phyloP scores from a whole-genome alignment of 2,113 vertebrate genomes.

The Otis tarda region DNA sequence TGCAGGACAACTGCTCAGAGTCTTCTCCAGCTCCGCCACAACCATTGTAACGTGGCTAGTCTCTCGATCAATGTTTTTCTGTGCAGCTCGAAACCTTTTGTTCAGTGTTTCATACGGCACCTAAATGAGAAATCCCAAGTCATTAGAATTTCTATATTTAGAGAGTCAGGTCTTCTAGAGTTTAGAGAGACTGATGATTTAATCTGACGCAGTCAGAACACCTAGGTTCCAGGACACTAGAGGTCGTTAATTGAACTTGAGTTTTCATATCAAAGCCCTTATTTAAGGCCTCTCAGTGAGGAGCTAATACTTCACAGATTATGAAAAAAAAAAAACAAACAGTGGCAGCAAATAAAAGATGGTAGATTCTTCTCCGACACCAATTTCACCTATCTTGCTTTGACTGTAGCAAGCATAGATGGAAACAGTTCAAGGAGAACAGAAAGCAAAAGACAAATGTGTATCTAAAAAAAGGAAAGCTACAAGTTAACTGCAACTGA shows the following conservation, averaged over 20 bases:
- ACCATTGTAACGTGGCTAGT: slow-evolving; percentile 98
- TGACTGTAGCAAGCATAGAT: neutral
- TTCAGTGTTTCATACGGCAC: slow-evolving; percentile 98
- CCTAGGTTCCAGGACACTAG: neutral
- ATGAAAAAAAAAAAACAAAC: neutral
- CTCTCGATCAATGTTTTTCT: slow-evolving; percentile 97
- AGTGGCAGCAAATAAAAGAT: neutral
- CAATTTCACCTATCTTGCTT: neutral
- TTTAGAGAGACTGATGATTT: neutral
- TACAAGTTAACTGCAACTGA: neutral
- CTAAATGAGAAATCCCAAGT: slow-evolving; percentile 52
- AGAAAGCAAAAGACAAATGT: neutral
- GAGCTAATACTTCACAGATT: neutral
- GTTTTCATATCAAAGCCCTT: neutral
- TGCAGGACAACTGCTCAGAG: slow-evolving; percentile 91
- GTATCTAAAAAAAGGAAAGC: neutral
- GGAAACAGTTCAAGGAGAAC: neutral
- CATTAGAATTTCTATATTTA: neutral
- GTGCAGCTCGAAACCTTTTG: slow-evolving; percentile 95
- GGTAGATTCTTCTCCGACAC: neutral
- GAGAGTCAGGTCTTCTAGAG: neutral
- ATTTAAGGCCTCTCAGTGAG: neutral
- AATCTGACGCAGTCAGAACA: neutral
- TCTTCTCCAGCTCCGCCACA: slow-evolving; percentile 97
- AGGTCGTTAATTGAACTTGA: neutral